Base-by-base conservation (phyloP, 1,140 invertebrate species). In the Drosophila parvula region DNA sequence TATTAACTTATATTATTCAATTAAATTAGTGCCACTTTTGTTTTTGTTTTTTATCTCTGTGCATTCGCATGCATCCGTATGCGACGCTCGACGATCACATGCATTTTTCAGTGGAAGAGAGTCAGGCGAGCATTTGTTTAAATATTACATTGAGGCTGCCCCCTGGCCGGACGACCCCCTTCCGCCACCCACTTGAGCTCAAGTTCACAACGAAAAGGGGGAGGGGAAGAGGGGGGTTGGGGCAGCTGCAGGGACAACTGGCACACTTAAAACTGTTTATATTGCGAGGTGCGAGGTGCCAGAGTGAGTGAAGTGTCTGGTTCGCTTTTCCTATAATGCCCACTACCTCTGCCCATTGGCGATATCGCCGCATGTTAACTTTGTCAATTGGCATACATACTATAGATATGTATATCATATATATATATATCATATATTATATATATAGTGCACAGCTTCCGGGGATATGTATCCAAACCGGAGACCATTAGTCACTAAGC, bases 361-460 rank as follows among this genome's bases (percentile, higher is more conserved):
- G 62, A 65, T 67, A 67, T 51, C 45, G 28, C 45, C 62, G 18
- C 27, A 34, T 86, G 69, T 78, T 83, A 53, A 74, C 68, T 81
- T 69, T 75, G 60, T 75, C 75, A 86, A 79, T 79, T 81, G 79
- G 47, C 83, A 69, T 45, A 55, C 38, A 38, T 55, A 38, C 5
- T 38, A 27, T 55, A 27, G 14, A 38, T 14, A 53, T 32, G 2
- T 6, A 5, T 11, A 45, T n/a, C n/a, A n/a, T n/a, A n/a, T 22
- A 45, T 12, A 3, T 18, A 44, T 18, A 38, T 4, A 36, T 36
- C 12, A 22, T 22, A 9, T 36, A 53, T 53, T 4, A 32, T 32
- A 22, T 44, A 44, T 44, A 44, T 41, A 7, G 38, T 55, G 58
- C 56, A 62, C 12, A 27, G 56, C 80, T 83, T 83, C 80, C 79